Evolutionary conservation across 2,888 invertebrate species (phyloP).

Genomic region (Caenorhabditis sinica): DNA sequence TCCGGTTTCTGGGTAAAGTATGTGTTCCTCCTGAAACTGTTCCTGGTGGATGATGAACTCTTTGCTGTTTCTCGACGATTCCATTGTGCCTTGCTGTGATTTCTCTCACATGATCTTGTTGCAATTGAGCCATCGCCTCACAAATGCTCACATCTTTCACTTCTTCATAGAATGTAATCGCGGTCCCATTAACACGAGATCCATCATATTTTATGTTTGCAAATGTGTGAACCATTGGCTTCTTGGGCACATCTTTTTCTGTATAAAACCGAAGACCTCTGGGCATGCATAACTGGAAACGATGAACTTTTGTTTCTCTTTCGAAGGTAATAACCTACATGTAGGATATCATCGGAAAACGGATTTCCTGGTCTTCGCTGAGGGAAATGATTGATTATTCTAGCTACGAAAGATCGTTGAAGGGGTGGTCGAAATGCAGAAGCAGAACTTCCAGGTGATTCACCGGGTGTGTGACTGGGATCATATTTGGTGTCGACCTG

Average conservation of each 20-base stretch:
- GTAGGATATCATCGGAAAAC: constrained; percentile 90
- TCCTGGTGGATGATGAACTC: constrained; percentile 76
- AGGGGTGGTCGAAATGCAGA: constrained; percentile 88
- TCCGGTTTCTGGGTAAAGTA: constrained; percentile 79
- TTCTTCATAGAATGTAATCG: constrained; percentile 95
- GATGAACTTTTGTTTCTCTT: not conserved
- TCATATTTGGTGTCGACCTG: constrained; percentile 76
- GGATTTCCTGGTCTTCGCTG: constrained; percentile 89
- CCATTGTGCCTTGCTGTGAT: constrained; percentile 70
- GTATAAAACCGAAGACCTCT: constrained; percentile 95
- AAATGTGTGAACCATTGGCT: constrained; percentile 91
- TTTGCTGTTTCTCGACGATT: constrained; percentile 47
- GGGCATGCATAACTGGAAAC: constrained; percentile 92
- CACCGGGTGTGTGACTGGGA: constrained; percentile 63
- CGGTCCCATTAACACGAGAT: constrained; percentile 94
- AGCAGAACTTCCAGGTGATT: constrained; percentile 52
- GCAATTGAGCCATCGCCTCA: constrained; percentile 95
- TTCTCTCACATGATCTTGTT: constrained; percentile 86
- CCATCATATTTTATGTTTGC: constrained; percentile 98
- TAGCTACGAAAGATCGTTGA: constrained; percentile 95
- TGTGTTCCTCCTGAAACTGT: constrained; percentile 80
- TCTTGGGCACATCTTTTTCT: constrained; percentile 89
- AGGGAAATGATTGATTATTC: constrained; percentile 95
- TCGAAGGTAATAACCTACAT: constrained; percentile 89
- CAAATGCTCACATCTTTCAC: constrained; percentile 94